A percentile compares a stretch with the other conserved stretches of the same genome.
Conservation (phyloP, 2,888 invertebrate genomes). For the Helicoverpa assulta region DNA sequence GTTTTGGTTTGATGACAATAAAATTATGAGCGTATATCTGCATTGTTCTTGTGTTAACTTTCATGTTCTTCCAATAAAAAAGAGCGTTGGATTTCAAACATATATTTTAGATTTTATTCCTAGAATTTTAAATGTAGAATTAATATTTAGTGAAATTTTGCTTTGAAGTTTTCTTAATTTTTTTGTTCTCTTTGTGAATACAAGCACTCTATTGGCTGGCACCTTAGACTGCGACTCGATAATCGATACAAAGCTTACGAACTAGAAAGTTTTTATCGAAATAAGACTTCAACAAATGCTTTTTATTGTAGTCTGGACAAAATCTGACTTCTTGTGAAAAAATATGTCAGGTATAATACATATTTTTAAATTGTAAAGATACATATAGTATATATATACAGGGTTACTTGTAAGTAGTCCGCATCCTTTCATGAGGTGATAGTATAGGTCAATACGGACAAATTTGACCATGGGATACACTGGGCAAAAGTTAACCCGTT, state of each 20-base stretch:
- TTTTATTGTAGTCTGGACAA: neutral
- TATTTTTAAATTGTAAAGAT: neutral
- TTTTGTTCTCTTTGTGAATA: neutral
- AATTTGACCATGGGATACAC: no score
- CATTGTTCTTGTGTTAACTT: neutral
- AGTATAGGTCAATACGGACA: no score
- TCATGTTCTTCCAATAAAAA: neutral
- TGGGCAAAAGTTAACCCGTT: no score
- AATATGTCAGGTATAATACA: no score
- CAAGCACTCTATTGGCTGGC: neutral
- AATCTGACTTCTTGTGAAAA: no score
- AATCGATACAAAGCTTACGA: neutral
- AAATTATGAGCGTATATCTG: neutral
- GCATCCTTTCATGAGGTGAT: no score
- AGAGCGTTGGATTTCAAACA: neutral
- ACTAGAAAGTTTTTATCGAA: conserved; percentile 5
- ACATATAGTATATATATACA: no score
- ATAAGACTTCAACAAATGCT: conserved; percentile 4
- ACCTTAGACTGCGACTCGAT: neutral
- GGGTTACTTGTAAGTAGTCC: no score
- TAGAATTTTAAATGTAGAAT: neutral
- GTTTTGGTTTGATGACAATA: neutral
- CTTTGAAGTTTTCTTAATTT: neutral
- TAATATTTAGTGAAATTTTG: neutral
- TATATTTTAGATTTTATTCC: neutral